phyloP scores from a whole-genome alignment of 2,888 invertebrate genomes.

The Netelia melanura region DNA sequence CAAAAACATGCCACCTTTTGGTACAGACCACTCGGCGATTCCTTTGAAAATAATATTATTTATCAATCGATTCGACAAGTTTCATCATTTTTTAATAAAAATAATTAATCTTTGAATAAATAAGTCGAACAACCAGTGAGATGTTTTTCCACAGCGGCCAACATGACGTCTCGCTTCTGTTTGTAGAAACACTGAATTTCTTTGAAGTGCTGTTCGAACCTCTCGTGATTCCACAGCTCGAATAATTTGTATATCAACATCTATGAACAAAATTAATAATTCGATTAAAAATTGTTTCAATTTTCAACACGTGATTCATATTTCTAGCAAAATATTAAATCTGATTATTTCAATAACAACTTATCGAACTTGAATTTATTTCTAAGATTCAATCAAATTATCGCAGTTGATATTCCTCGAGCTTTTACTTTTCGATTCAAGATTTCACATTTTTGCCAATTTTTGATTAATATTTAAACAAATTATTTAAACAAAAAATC shows the following conservation, averaged over 20 bases:
- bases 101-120: neutral
- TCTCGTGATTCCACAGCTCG: slow-evolving; percentile 86
- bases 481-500: neutral
- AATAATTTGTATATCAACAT: slow-evolving; percentile 87
- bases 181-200: slow-evolving; percentile 88
- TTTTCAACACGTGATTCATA: neutral
- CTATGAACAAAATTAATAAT: slow-evolving; percentile 79
- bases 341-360: neutral
- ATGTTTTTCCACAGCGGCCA: slow-evolving; percentile 87
- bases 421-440: too few relatives aligned
- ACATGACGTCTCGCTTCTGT: slow-evolving; percentile 87
- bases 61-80: neutral
- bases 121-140: slow-evolving; percentile 85
- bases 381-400: too few relatives aligned
- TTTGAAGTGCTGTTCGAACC: slow-evolving; percentile 87
- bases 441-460: neutral
- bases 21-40: slow-evolving; percentile 89
- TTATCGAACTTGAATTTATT: neutral
- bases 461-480: neutral
- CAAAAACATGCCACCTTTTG: slow-evolving; percentile 91
- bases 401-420: too few relatives aligned
- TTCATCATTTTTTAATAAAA: neutral
- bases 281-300: neutral
- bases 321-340: neutral
- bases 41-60: slow-evolving; percentile 80